Base-by-base conservation (phyloP, 2,113 vertebrate species). In the Cyanistes caeruleus region DNA sequence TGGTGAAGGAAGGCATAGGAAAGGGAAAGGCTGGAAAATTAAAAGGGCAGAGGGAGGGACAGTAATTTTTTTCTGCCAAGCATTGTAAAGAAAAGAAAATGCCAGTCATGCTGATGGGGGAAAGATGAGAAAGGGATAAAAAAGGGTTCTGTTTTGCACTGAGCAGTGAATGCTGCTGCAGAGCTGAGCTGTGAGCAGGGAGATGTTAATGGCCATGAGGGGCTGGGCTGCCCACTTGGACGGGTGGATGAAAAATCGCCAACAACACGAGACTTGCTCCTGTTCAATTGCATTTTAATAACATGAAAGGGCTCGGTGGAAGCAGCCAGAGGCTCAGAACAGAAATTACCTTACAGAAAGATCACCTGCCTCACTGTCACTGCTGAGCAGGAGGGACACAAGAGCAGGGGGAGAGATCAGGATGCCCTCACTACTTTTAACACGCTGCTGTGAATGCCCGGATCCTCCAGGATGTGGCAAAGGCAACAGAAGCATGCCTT, bases 211-310 rank as follows among this genome's bases (percentile, higher is more conserved):
- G 73, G 64, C 33, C 39, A 53, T 5, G 4, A 70, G 60, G 48
- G 68, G 21, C 91, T 62, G 74, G 86, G 19, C 87, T 64, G 77
- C 48, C 79, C 56, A 2, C 68, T 73, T 33, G 75, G 63, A 33
- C 35, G 67, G 63, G 70, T 12, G 46, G 74, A 73, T 43, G 73
- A 92, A 89, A 95, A 95, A 96, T 82, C 79, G 81, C 59, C 80
- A 82, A 78, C 64, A 81, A 67, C 55, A 13, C 3, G 53, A 88
- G 62, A 23, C 69, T 87, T 76, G 48, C 48, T 84, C 79, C 39
- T 33, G 49, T 58, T 87, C 84, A 76, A 41, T 35, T 39, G 56
- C 62, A 55, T 85, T 89, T 96, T 85, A 89, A 58, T 82, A 89
- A 69, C 39, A 3, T 37, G 58, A 76, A 76, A 62, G 46, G 65